A percentile compares a stretch with the other conserved stretches of the same genome.
Evolutionary conservation across 2,888 invertebrate genomes (phyloP).

Genomic region (Eupithecia subfuscata): DNA sequence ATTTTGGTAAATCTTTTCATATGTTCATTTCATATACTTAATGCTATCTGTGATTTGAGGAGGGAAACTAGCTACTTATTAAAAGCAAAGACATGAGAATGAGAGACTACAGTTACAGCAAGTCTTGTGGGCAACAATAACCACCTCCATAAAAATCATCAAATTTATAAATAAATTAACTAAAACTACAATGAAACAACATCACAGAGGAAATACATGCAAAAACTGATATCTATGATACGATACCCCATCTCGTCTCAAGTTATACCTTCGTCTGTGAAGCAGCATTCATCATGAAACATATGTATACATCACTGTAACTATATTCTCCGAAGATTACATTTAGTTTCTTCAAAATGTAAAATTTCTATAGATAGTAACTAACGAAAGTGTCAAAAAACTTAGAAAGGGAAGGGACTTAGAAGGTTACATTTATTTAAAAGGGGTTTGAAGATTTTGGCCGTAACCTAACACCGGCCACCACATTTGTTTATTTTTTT

Average conservation of each 20-base stretch:
- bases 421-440: too few relatives aligned
- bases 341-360: constrained; percentile 30
- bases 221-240: constrained; percentile 19
- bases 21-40: neutral
- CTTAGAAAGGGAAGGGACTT: too few relatives aligned
- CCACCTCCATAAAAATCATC: neutral
- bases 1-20: neutral
- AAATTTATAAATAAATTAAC: constrained; percentile 11
- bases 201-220: constrained; percentile 31
- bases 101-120: constrained; percentile 55
- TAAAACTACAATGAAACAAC: constrained; percentile 14
- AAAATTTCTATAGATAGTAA: neutral
- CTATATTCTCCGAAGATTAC: constrained; percentile 52
- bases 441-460: too few relatives aligned
- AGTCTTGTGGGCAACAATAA: constrained; percentile 17
- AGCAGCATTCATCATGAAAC: constrained; percentile 41
- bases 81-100: constrained; percentile 47
- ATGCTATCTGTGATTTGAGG: constrained; percentile 31
- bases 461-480: too few relatives aligned
- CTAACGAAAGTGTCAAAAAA: neutral
- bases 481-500: too few relatives aligned
- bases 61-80: constrained; percentile 28
- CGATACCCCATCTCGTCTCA: constrained; percentile 43
- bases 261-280: constrained; percentile 48
- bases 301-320: constrained; percentile 58